Base-by-base conservation (phyloP, 2,888 invertebrate genomes). In the Antheraea yamamai region DNA sequence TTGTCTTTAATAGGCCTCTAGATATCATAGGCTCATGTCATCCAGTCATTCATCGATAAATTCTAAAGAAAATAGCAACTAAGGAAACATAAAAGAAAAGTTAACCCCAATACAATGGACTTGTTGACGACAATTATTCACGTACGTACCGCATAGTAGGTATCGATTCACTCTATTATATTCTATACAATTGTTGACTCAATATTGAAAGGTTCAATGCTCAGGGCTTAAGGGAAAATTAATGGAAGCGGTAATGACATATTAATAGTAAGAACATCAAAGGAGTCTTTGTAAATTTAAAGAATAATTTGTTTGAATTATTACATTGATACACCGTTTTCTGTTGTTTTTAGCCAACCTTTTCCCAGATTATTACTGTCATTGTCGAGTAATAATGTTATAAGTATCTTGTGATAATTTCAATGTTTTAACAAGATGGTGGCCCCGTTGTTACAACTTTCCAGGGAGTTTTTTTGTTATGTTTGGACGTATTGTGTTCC, bases 121-220 rank as follows among this genome's bases (percentile, higher is more conserved):
- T 51, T 66, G 10, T 58, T 61, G 14, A 18, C 58, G 58, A 58
- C 39, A 55, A 74, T 61, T 73, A 77, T 75, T 77, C 76, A 77
- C 74, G 30, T 73, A 72, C 55, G 47, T 72, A 35, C 73, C 73
- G 47, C 73, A 61, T 23, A 61, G n/a, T 47, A 47, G 47, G 39
- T 78, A 78, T 78, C 76, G 76, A 78, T 76, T 76, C 76, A 73
- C 74, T 74, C 77, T 75, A 77, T 76, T 80, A 78, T 78, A 78
- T 71, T 64, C 76, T 75, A 74, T 73, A 76, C 76, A 74, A 79
- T 78, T 76, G 77, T 71, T 70, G 73, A 73, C 61, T 74, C 75
- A 61, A 75, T 75, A 77, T 75, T 70, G 75, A 70, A 74, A 70
- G 39, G 74, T 73, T 66, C 66, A 39, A 75, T 66, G 75, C 71